phyloP scores from a whole-genome alignment of 2,113 vertebrate species.

The Oncorhynchus nerka region DNA sequence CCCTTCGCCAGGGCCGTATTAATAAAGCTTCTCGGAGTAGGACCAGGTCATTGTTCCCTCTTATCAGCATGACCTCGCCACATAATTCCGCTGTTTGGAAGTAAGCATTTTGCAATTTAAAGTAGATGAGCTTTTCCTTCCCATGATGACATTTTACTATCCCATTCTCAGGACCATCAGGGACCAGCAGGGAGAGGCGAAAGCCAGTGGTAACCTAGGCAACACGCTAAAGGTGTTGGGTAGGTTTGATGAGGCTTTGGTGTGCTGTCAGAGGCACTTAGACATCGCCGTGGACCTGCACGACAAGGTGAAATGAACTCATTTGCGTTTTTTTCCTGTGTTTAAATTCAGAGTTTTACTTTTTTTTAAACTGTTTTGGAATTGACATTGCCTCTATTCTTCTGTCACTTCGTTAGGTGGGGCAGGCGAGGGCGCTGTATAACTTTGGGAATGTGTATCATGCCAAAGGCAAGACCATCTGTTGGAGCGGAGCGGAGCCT shows the following conservation, averaged over 20 bases:
- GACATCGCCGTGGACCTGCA: conserved; percentile 87
- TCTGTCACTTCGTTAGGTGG: conserved; percentile 72
- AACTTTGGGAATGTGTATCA: conserved; percentile 96
- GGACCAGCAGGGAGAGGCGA: conserved; percentile 91
- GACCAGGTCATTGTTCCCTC: too few relatives aligned
- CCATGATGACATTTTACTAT: background rate
- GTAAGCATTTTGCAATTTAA: too few relatives aligned
- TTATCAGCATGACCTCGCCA: too few relatives aligned
- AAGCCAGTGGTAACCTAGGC: conserved; percentile 95
- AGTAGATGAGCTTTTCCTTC: too few relatives aligned
- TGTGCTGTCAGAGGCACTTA: conserved; percentile 94
- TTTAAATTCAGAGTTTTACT: too few relatives aligned
- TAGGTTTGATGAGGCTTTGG: conserved; percentile 91
- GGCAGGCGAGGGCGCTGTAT: conserved; percentile 93
- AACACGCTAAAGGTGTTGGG: conserved; percentile 95
- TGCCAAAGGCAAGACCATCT: conserved; percentile 91
- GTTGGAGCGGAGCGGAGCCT: conserved; percentile 85
- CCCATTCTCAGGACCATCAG: conserved; percentile 82
- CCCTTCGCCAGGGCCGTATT: too few relatives aligned
- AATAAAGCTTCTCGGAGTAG: too few relatives aligned
- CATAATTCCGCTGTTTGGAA: too few relatives aligned
- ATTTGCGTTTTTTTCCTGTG: background rate
- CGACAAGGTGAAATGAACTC: conserved; percentile 82
- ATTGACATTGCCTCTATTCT: background rate
- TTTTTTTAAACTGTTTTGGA: background rate